Base-by-base conservation (phyloP, 2,797 vertebrate species). In the Aplochiton taeniatus region DNA sequence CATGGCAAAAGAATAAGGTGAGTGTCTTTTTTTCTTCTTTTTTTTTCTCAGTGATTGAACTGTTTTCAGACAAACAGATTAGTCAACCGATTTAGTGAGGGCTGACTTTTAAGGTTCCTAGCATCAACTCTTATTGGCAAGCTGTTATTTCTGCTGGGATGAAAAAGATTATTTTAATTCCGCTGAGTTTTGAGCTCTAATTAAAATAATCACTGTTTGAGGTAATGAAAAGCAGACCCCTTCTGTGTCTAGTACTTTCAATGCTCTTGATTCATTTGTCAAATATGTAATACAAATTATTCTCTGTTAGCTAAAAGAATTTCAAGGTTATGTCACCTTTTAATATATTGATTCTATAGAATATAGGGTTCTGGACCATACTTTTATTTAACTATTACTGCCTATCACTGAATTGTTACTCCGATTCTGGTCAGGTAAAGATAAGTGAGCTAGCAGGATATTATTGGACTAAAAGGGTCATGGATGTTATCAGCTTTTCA, bases 1-100 rank as follows among this genome's bases (percentile, higher is more conserved):
- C 65, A 44, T 68, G 45, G 55, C 17, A 74, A 61, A 47, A 61
- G 63, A 79, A 62, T 16, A 72, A 86, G 88, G 90, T 90, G 81
- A 87, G 89, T 78, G 63, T 49, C 56, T 31, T 57, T 56, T 77
- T 67, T 51, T 16, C 58, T 57, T 54, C n/a, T n/a, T n/a, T n/a
- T n/a, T n/a, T 31, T 47, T 11, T 51, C 17, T 46, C 6, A 68
- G 49, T 59, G 76, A 49, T 56, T 68, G 4, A 52, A 14, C 1
- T 10, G 45, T 17, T 70, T 76, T 69, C 12, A 9, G 57, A 18
- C 52, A 65, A 61, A 52, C 9, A 54, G 51, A 69, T 74, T 64
- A 3, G 42, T 73, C 61, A 66, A 53, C 52, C 47, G 50, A 58
- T 47, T 63, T 20, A 42, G 56, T 58, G 56, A 65, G 49, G 0